These are phyloP conservation scores for Polyommatus iphigenia DNA, from an alignment of 2,888 invertebrate genomes.

Conservation along the genomic window DNA sequence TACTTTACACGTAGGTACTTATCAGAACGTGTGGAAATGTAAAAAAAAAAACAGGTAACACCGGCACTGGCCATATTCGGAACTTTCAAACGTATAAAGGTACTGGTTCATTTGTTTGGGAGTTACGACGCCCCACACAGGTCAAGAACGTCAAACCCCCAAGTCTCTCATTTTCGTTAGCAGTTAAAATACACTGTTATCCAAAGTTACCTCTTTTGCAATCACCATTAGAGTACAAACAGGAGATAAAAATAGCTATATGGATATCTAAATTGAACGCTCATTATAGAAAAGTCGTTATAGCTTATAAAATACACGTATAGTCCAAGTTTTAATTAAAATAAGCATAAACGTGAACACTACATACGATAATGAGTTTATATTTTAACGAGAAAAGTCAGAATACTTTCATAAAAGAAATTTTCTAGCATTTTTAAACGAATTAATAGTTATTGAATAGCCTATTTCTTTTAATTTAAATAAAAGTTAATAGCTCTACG, in stretches of 20 bases:
- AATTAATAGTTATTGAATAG: neutral
- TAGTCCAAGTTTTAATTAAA: slow-evolving; percentile 26
- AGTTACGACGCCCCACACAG: no score
- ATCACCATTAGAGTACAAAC: neutral
- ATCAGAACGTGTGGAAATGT: no score
- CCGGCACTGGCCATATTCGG: no score
- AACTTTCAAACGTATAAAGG: no score
- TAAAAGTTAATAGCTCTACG: neutral
- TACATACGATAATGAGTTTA: slow-evolving; percentile 16
- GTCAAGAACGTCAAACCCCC: no score
- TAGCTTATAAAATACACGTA: slow-evolving; percentile 22
- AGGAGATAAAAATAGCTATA: neutral
- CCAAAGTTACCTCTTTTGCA: neutral
- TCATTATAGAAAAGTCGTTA: slow-evolving; percentile 27
- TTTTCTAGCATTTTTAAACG: neutral
- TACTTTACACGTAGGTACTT: no score
- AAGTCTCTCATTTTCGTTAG: neutral
- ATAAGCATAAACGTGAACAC: slow-evolving; percentile 24
- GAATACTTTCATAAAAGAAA: slow-evolving; percentile 18
- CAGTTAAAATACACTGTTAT: neutral
- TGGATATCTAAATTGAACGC: slow-evolving; percentile 13
- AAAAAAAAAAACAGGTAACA: no score
- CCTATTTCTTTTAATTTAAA: neutral
- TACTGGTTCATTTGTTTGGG: no score
- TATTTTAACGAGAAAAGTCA: slow-evolving; percentile 23